phyloP scores from a whole-genome alignment of 1,140 invertebrate species.

The Lepidurus apus region DNA sequence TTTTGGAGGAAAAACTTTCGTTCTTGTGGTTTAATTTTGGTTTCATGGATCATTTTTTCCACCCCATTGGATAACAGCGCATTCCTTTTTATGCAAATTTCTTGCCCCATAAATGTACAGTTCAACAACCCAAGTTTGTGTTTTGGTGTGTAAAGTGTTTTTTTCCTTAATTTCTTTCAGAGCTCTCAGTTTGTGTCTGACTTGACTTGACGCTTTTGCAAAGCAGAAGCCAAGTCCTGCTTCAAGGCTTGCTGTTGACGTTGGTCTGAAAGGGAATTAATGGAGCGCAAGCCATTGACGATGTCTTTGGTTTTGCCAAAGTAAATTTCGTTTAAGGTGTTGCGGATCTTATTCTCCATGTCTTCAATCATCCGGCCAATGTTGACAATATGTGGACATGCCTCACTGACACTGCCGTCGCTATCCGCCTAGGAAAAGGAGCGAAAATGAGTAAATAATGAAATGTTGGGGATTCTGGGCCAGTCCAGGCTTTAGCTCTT shows the following conservation, averaged over 20 bases:
- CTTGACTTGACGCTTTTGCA: conserved; percentile 67
- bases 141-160: conserved; percentile 15
- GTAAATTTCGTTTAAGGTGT: conserved; percentile 97
- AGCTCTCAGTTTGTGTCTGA: conserved; percentile 29
- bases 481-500: conserved; percentile 29
- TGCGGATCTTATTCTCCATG: conserved; percentile 99
- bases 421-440: conserved; percentile 67
- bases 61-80: neutral
- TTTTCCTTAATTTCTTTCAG: neutral
- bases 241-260: conserved; percentile 73
- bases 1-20: neutral
- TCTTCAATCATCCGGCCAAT: conserved; percentile 95
- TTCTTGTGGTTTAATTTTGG: conserved; percentile 14
- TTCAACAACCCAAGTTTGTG: neutral
- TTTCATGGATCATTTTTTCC: neutral
- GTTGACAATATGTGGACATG: conserved; percentile 94
- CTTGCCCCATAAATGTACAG: conserved; percentile 3
- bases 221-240: conserved; percentile 75
- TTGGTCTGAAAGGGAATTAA: conserved; percentile 75
- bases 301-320: conserved; percentile 99
- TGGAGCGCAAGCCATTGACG: conserved; percentile 90
- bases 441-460: neutral
- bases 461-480: neutral
- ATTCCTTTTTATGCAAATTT: conserved; percentile 10
- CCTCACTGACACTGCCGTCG: conserved; percentile 81